Evolutionary conservation across 2,888 invertebrate species (phyloP).

Genomic region (Nesidiocoris tenuis): DNA sequence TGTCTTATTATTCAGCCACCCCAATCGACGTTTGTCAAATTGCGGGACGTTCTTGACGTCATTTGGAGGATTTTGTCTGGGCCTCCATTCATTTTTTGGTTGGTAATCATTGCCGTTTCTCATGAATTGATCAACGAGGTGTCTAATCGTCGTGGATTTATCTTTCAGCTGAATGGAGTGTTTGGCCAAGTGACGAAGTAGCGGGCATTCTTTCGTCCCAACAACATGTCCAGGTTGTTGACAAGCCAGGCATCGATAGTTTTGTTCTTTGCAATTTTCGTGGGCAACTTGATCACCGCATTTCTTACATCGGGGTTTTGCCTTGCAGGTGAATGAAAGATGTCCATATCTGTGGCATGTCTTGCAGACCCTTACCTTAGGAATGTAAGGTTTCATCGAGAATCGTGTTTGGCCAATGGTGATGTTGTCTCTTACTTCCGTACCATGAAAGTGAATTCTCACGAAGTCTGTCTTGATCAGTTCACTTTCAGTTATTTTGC

Average conservation of each 20-base stretch:
- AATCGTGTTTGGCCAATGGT: neutral
- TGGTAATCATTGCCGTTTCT: too few species aligned
- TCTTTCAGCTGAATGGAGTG: too few species aligned
- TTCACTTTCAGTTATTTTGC: neutral
- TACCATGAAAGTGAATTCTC: conserved; percentile 1
- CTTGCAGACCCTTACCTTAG: neutral
- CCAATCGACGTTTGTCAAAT: neutral
- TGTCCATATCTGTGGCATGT: neutral
- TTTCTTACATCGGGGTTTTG: neutral
- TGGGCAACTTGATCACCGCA: neutral
- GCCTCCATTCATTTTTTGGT: too few species aligned
- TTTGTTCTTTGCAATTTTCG: neutral
- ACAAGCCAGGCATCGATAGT: neutral
- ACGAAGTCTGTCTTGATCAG: neutral
- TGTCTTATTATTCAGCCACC: too few species aligned
- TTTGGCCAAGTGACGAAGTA: too few species aligned
- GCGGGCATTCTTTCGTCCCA: neutral
- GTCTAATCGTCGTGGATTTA: too few species aligned
- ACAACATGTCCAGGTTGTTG: neutral
- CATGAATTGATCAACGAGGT: too few species aligned
- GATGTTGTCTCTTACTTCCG: neutral
- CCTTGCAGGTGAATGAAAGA: neutral
- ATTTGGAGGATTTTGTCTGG: neutral
- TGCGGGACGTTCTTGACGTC: neutral
- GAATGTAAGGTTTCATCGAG: neutral